Conservation (phyloP, 2,797 vertebrate species). For the Betta splendens region DNA sequence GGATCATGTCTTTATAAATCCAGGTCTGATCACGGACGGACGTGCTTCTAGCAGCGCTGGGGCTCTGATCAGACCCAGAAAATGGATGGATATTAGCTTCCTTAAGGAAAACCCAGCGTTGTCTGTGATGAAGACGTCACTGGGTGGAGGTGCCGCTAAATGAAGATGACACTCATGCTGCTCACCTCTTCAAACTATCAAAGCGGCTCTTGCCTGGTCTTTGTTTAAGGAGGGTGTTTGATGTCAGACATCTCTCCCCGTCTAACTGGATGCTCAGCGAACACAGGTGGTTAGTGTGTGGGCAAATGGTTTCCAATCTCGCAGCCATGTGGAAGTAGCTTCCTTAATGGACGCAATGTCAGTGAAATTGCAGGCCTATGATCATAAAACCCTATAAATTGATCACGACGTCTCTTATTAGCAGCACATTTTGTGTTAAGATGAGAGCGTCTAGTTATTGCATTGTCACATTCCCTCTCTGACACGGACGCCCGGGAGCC, state of each 20-base stretch:
- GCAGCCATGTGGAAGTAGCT: conserved; percentile 29
- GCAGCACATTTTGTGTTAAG: conserved; percentile 21
- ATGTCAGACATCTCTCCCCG: conserved; percentile 36
- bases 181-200: conserved; percentile 43
- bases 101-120: conserved; percentile 24
- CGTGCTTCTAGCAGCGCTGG: conserved; percentile 28
- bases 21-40: conserved; percentile 36
- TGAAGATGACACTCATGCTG: conserved; percentile 49
- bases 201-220: conserved; percentile 36
- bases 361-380: conserved; percentile 38
- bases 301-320: conserved; percentile 33
- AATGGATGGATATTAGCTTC: conserved; percentile 19
- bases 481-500: conserved; percentile 37
- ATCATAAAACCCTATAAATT: conserved; percentile 46
- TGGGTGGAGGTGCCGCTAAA: conserved; percentile 50
- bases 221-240: conserved; percentile 40
- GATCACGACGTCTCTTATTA: conserved; percentile 32
- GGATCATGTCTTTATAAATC: conserved; percentile 14
- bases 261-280: conserved; percentile 33
- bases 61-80: conserved; percentile 30
- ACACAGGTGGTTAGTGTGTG: conserved; percentile 17
- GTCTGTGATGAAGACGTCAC: conserved; percentile 57
- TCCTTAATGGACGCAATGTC: conserved; percentile 29
- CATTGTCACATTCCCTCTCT: conserved; percentile 28
- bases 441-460: conserved; percentile 28